phyloP scores from a whole-genome alignment of 1,140 invertebrate species.

The Caenorhabditis brenneri region DNA sequence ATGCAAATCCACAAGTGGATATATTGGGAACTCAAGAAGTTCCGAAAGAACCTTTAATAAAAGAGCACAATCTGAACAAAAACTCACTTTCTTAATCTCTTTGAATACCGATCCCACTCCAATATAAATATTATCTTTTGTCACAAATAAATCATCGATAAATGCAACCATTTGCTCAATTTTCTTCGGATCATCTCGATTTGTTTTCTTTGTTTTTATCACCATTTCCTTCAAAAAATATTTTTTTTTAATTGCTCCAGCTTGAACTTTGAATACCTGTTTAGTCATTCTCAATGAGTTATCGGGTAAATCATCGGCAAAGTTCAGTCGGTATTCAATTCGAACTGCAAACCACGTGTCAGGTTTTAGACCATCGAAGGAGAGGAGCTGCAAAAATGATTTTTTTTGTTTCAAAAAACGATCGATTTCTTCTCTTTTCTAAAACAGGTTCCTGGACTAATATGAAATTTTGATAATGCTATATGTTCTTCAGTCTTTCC shows the following conservation, averaged over 20 bases:
- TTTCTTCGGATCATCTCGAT: conserved; percentile 45
- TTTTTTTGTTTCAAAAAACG: background rate
- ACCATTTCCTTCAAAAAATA: conserved; percentile 49
- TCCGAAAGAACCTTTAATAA: background rate
- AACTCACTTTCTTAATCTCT: conserved; percentile 44
- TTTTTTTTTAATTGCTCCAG: background rate
- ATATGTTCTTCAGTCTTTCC: too few relatives aligned
- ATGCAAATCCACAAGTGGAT: conserved; percentile 5
- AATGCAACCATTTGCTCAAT: conserved; percentile 40
- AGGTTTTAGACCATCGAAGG: conserved; percentile 53
- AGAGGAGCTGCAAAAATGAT: conserved; percentile 43
- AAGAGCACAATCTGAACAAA: background rate
- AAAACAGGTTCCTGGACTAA: background rate
- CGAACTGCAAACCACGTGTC: conserved; percentile 56
- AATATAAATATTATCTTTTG: conserved; percentile 50
- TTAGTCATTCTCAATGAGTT: conserved; percentile 21
- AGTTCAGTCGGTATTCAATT: conserved; percentile 53
- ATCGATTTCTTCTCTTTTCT: background rate
- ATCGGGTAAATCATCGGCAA: background rate
- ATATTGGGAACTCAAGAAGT: background rate
- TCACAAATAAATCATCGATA: conserved; percentile 52
- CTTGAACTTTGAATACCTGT: background rate
- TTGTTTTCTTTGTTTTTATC: conserved; percentile 35
- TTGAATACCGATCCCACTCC: conserved; percentile 49
- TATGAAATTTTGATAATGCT: too few relatives aligned